A percentile compares a stretch with the other conserved stretches of the same genome.
These are phyloP conservation scores for Nothocercus julius DNA, from an alignment of 2,113 vertebrate species.

Conservation along the genomic window DNA sequence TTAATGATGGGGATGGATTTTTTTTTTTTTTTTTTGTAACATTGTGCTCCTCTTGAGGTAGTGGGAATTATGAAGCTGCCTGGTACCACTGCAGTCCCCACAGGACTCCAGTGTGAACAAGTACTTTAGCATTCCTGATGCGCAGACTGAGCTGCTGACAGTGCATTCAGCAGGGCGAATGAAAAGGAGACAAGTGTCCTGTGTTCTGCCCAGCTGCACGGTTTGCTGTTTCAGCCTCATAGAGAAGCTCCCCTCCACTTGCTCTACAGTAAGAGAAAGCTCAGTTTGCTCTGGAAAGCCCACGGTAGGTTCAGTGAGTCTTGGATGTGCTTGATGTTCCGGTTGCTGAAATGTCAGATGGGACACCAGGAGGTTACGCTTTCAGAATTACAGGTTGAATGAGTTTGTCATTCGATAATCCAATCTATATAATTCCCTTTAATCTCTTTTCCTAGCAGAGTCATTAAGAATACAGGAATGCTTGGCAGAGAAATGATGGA, in stretches of 20 bases:
- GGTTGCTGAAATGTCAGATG: background rate
- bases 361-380: background rate
- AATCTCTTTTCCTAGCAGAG: conserved; percentile 47
- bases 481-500: conserved; percentile 24
- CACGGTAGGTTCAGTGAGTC: background rate
- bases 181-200: conserved; percentile 53
- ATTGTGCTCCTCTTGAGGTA: background rate
- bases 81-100: conserved; percentile 41
- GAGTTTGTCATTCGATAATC: conserved; percentile 31
- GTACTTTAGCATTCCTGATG: conserved; percentile 40
- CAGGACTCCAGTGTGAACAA: conserved; percentile 5
- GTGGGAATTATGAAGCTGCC: background rate
- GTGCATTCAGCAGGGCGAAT: conserved; percentile 23
- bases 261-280: background rate
- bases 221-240: background rate
- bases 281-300: background rate
- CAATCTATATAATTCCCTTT: conserved; percentile 31
- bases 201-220: conserved; percentile 42
- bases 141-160: conserved; percentile 23
- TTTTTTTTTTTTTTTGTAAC: background rate
- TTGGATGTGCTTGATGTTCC: background rate
- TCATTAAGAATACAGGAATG: conserved; percentile 21
- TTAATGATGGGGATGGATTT: background rate
- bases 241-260: background rate
- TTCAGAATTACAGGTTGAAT: conserved; percentile 19